Percentiles rank a stretch among this genome's conserved stretches.
phyloP scores from a whole-genome alignment of 2,113 vertebrate genomes.

The Leptobrachium ailaonicum region DNA sequence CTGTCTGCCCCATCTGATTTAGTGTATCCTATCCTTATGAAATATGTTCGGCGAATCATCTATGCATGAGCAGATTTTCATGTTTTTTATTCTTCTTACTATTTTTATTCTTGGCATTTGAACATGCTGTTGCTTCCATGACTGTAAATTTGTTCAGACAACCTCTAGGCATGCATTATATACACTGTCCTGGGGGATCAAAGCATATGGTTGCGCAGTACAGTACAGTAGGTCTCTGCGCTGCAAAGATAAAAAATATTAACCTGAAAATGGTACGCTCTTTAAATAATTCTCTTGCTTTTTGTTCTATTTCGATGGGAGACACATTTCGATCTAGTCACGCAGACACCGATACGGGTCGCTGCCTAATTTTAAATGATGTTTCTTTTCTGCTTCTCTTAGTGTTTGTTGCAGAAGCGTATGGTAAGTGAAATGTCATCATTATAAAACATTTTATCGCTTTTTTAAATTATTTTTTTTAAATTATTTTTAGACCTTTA shows the following conservation, averaged over 20 bases:
- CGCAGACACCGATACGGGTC: slow-evolving; percentile 21
- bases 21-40: no score
- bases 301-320: slow-evolving; percentile 45
- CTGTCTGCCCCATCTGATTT: no score
- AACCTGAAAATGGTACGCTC: slow-evolving; percentile 39
- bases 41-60: no score
- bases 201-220: slow-evolving; percentile 50
- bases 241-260: slow-evolving; percentile 50
- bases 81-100: no score
- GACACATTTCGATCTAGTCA: slow-evolving; percentile 35
- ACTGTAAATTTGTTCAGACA: slow-evolving; percentile 55
- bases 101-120: slow-evolving; percentile 35
- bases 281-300: slow-evolving; percentile 51
- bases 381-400: slow-evolving; percentile 19
- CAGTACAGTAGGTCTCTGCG: slow-evolving; percentile 49
- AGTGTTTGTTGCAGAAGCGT: slow-evolving; percentile 9
- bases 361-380: slow-evolving; percentile 2
- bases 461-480: background rate
- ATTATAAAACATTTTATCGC: background rate
- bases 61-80: no score
- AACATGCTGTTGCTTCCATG: slow-evolving; percentile 48
- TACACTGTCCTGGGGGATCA: slow-evolving; percentile 49
- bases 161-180: slow-evolving; percentile 50
- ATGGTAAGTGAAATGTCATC: slow-evolving; percentile 8
- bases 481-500: no score